Evolutionary conservation across 2,888 invertebrate genomes (phyloP).

Genomic region (Meghimatium bilineatum): DNA sequence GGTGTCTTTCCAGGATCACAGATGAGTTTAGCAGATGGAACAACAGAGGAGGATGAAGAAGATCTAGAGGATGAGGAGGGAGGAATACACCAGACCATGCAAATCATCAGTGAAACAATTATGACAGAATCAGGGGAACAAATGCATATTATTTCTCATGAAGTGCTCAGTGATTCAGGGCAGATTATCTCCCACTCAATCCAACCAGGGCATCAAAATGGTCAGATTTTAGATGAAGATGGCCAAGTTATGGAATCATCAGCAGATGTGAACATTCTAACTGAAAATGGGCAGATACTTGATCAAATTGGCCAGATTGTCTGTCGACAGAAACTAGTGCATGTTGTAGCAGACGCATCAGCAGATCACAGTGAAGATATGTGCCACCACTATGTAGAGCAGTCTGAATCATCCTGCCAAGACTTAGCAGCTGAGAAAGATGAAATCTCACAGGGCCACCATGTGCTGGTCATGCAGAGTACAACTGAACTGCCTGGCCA

Average conservation of each 20-base stretch:
- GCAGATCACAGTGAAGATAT: background rate
- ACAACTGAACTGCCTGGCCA: background rate
- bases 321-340: background rate
- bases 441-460: background rate
- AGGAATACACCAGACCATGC: constrained; percentile 37
- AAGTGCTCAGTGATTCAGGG: background rate
- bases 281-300: constrained; percentile 13
- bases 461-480: background rate
- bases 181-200: constrained; percentile 9
- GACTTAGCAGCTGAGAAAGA: background rate
- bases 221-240: constrained; percentile 5
- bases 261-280: background rate
- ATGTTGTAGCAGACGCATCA: background rate
- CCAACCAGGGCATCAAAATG: background rate
- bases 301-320: constrained; percentile 22
- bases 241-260: background rate
- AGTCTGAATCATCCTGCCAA: background rate
- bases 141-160: constrained; percentile 27
- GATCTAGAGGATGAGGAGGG: constrained; percentile 35
- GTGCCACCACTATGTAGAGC: background rate
- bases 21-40: constrained; percentile 24
- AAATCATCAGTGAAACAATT: constrained; percentile 37
- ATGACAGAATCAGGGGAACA: constrained; percentile 41
- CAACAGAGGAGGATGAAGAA: constrained; percentile 42
- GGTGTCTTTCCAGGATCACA: constrained; percentile 32